Conservation (phyloP, 2,797 vertebrate species). For the Decapterus maruadsi region DNA sequence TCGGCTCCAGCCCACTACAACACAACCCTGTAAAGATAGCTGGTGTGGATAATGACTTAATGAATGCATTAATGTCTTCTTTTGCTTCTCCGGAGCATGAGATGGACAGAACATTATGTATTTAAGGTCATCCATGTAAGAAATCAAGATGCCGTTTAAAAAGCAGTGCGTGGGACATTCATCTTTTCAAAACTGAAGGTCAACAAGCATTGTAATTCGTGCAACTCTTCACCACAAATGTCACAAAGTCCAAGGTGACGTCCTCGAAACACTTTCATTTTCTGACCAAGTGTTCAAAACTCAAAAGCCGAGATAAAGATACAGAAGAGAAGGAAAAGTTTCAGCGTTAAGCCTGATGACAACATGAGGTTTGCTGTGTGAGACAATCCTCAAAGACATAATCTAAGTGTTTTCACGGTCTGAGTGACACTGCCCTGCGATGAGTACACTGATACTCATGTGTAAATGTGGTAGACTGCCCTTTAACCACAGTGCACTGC, state of each 20-base stretch:
- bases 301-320: not conserved
- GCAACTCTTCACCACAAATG: not conserved
- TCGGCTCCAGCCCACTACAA: no score
- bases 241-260: not conserved
- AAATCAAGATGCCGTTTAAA: not conserved
- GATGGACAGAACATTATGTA: no score
- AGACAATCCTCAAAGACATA: not conserved
- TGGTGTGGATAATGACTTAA: no score
- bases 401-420: not conserved
- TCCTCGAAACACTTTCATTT: not conserved
- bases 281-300: not conserved
- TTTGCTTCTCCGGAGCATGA: no score
- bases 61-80: no score
- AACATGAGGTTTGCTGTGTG: not conserved
- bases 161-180: not conserved
- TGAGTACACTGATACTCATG: not conserved
- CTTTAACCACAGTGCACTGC: not conserved
- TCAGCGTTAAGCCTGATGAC: no score
- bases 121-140: no score
- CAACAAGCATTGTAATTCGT: not conserved
- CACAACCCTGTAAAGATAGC: no score
- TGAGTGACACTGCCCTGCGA: not conserved
- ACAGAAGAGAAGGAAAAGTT: not conserved
- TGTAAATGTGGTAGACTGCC: not conserved
- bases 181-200: not conserved